Base-by-base conservation (phyloP, 2,888 invertebrate species). In the Eupithecia dodoneata region DNA sequence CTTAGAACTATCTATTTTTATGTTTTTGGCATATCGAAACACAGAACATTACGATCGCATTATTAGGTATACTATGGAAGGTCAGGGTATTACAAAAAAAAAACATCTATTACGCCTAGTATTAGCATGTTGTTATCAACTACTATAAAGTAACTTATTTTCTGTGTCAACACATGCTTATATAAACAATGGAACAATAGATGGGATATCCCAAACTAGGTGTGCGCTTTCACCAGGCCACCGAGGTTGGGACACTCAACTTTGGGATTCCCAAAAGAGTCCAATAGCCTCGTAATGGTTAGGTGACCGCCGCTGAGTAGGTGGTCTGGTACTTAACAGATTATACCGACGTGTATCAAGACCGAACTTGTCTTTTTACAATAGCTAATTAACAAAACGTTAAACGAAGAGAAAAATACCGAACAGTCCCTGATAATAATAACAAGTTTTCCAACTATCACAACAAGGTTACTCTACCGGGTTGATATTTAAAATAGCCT, bases 181-280 rank as follows among this genome's bases (percentile, higher is more conserved):
- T 83, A 85, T 84, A 81, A 80, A 73, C 81, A 81, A 76, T 75
- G 79, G 77, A 81, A 80, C 82, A 83, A 83, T 80, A 79, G 72
- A 78, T 82, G 88, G 90, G 87, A 83, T 87, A 89, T 86, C 86
- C 90, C 90, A 86, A 84, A 75, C 81, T 79, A 78, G 71, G 49
- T 41, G n/a, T 42, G 74, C 80, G 83, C 93, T 93, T 93, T 93
- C 93, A 90, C 93, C 88, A 80, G 79, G 80, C 65, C 73, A 78
- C 79, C 77, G 82, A 84, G 83, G 18, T 59, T 78, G 76, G 80
- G 80, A 70, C 83, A 80, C 85, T 83, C 81, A 84, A 85, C 78
- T 79, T 77, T 88, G 93, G 93, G 88, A 92, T 90, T 91, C 91
- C 93, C 92, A 91, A 67, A 73, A 78, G 82, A 83, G 83, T 76